A percentile compares a stretch with the other conserved stretches of the same genome.
Conservation (phyloP, 1,140 invertebrate genomes). For the Drosophila mojavensis region DNA sequence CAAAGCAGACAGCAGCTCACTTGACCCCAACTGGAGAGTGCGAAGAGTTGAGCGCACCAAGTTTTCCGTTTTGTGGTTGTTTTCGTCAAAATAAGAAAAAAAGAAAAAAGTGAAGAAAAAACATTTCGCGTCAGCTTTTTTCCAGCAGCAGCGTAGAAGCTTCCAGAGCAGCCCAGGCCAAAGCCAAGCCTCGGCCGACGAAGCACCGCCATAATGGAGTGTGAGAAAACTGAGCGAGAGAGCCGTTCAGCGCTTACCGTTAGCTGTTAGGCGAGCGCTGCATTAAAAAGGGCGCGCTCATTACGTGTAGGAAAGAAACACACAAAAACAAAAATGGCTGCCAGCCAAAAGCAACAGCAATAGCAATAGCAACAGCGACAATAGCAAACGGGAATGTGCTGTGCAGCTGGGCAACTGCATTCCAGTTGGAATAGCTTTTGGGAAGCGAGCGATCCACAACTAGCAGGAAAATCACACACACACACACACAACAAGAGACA, state of each 20-base stretch:
- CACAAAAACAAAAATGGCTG: constrained; percentile 22
- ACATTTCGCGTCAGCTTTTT: constrained; percentile 53
- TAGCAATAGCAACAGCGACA: constrained; percentile 28
- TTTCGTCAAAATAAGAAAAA: constrained; percentile 15
- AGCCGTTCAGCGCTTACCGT: constrained; percentile 37
- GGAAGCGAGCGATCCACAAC: constrained; percentile 3
- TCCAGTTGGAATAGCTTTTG: constrained; percentile 25
- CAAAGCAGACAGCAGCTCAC: neutral
- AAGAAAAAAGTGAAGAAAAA: constrained; percentile 13
- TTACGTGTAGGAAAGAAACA: constrained; percentile 16
- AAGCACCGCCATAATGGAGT: constrained; percentile 29
- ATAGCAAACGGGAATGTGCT: constrained; percentile 22
- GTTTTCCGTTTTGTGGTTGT: constrained; percentile 18
- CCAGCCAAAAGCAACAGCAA: constrained; percentile 10
- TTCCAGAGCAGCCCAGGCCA: constrained; percentile 33
- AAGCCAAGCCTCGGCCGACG: constrained; percentile 10
- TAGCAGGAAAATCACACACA: constrained; percentile 33
- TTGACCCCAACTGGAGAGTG: constrained; percentile 4
- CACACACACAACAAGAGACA: neutral
- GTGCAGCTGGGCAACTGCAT: constrained; percentile 18
- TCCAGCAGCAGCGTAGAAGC: constrained; percentile 28
- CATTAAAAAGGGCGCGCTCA: constrained; percentile 53
- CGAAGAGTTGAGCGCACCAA: constrained; percentile 32
- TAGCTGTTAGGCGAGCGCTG: constrained; percentile 32
- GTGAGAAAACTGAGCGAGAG: constrained; percentile 62